Conservation (phyloP, 2,888 invertebrate genomes). For the Agrotis clavis region DNA sequence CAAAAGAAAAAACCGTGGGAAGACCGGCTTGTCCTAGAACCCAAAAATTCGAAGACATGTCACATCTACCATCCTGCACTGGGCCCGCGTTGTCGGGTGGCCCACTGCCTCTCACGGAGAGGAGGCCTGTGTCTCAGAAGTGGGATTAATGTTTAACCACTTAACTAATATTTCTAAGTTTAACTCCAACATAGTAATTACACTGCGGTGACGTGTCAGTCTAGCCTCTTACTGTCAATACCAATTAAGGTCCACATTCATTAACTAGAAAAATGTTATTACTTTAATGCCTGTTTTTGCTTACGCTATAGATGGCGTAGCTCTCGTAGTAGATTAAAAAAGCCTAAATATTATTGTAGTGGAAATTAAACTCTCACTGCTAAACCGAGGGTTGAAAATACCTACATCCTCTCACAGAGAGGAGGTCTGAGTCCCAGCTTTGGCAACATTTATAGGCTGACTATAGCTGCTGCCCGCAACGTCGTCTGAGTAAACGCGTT, state of each 20-base stretch:
- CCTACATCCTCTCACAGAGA: no score
- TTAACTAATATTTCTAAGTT: neutral
- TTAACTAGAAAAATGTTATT: conserved; percentile 35
- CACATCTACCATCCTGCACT: neutral
- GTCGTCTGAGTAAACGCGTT: no score
- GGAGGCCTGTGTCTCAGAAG: neutral
- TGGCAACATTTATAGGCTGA: no score
- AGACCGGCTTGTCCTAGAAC: neutral
- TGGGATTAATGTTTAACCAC: neutral
- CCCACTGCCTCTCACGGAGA: no score
- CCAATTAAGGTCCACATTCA: conserved; percentile 16
- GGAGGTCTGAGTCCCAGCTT: no score
- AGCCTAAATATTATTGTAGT: no score
- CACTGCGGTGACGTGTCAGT: conserved; percentile 4
- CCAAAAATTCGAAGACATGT: neutral
- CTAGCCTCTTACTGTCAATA: neutral
- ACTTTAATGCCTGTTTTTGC: neutral
- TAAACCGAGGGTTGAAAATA: no score
- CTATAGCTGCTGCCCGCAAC: no score
- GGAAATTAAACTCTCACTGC: no score
- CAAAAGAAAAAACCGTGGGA: neutral
- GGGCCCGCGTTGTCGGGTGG: no score
- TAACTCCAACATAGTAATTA: neutral
- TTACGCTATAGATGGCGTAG: neutral
- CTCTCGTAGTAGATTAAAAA: no score